Base-by-base conservation (phyloP, 2,888 invertebrate species). In the Nemurella pictetii region DNA sequence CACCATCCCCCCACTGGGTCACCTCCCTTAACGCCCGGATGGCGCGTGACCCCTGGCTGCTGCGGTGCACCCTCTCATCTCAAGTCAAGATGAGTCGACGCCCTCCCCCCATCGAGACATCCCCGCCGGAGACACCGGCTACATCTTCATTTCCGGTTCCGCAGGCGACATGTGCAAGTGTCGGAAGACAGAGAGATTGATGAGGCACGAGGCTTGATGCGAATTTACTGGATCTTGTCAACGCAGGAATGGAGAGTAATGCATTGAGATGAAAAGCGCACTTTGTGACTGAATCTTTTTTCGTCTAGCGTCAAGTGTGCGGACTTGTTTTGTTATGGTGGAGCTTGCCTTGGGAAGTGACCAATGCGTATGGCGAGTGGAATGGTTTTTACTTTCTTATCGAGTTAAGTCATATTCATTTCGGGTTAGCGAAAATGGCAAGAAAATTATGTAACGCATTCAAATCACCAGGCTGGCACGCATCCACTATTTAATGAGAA, bases 131-230 rank as follows among this genome's bases (percentile, higher is more conserved):
- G 30, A 78, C 78, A 78, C 78, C 82, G 82, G 55, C 32, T 35
- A 36, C 80, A 36, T 85, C 85, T 85, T 85, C 85, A 85, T 85
- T 85, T 85, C 85, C 85, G 83, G 85, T 85, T 85, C 85, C 85
- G 85, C 85, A 35, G 35, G 55, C 78, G 29, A 30, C 30, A 32
- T 84, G 73, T 72, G 81, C 74, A 73, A 36, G 82, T 84, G 84
- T 84, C 80, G 35, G 83, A 73, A 35, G 32, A 28, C 83, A 9
- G 26, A 12, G 55, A 55, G 55, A 55, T 55, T 55, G 55, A 55
- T 55, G 55, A 55, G 15, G 5, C 55, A 2, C 55, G 55, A 20
- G 12, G 9, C 55, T 55, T 55, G 55, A 55, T 55, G 55, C 55
- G 55, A 55, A 55, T 55, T 55, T 55, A 55, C 55, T 12, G 20